Evolutionary conservation across 2,113 vertebrate species (phyloP).

Genomic region (Anseranas semipalmata): DNA sequence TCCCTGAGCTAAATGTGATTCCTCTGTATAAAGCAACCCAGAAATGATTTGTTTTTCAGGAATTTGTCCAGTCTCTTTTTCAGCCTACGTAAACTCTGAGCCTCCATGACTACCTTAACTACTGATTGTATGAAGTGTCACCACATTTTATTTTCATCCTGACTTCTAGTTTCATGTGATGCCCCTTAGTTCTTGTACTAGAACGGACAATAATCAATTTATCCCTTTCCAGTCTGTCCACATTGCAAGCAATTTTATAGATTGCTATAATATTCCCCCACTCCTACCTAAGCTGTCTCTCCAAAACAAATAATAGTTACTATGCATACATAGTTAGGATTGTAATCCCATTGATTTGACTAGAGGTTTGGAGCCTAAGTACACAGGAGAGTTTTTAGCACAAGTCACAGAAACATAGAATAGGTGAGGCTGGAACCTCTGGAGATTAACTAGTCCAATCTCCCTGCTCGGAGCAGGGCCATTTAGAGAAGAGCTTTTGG

Average conservation of each 20-base stretch:
- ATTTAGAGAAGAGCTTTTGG: neutral
- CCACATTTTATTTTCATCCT: neutral
- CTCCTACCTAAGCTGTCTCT: neutral
- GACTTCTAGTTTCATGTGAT: neutral
- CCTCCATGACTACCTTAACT: neutral
- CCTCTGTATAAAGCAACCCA: neutral
- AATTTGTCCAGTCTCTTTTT: neutral
- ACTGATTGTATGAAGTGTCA: accelerated
- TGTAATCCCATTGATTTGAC: neutral
- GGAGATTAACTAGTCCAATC: neutral
- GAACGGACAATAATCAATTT: neutral
- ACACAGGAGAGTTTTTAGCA: neutral
- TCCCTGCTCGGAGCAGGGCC: neutral
- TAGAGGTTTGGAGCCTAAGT: neutral
- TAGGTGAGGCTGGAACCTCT: neutral
- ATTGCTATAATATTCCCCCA: neutral
- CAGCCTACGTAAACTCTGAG: neutral
- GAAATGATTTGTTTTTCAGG: neutral
- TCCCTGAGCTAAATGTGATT: neutral
- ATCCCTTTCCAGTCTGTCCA: neutral
- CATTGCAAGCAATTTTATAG: neutral
- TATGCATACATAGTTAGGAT: neutral
- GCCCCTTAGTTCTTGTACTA: neutral
- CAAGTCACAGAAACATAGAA: neutral
- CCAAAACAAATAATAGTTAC: neutral